A percentile compares a stretch with the other conserved stretches of the same genome.
Conservation (phyloP, 2,888 invertebrate genomes). For the Rhimphoctona megacephalus region DNA sequence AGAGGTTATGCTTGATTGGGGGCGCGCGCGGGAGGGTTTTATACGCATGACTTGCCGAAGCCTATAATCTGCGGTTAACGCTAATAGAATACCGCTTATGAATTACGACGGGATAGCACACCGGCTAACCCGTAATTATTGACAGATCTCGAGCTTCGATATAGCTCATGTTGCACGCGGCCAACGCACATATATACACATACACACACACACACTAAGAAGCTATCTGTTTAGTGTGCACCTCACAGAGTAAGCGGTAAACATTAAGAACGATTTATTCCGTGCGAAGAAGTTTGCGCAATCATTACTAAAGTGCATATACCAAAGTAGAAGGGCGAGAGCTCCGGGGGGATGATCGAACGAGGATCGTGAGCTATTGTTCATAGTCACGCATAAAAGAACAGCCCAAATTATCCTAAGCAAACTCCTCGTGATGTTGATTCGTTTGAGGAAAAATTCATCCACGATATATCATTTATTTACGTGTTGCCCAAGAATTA, state of each 20-base stretch:
- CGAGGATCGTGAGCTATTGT: slow-evolving; percentile 45
- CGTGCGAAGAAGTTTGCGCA: slow-evolving; percentile 63
- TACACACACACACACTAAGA: neutral
- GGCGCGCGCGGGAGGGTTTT: slow-evolving; percentile 66
- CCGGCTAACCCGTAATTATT: slow-evolving; percentile 77
- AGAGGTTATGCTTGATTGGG: slow-evolving; percentile 52
- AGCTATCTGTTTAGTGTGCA: slow-evolving; percentile 20
- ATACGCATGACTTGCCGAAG: slow-evolving; percentile 69
- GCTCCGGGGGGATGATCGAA: slow-evolving; percentile 36
- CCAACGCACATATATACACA: slow-evolving; percentile 22
- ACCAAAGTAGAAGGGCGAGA: slow-evolving; percentile 43
- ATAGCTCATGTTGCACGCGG: slow-evolving; percentile 60
- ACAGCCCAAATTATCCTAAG: slow-evolving; percentile 26
- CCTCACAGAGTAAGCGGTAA: slow-evolving; percentile 25
- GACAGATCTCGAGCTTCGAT: slow-evolving; percentile 75
- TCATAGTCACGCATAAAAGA: slow-evolving; percentile 47
- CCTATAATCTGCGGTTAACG: slow-evolving; percentile 77
- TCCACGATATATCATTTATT: neutral
- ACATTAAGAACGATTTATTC: slow-evolving; percentile 65
- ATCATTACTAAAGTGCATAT: slow-evolving; percentile 55
- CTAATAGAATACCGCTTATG: slow-evolving; percentile 80
- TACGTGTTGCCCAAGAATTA: slow-evolving; percentile 1
- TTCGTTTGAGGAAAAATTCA: neutral
- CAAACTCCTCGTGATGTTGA: slow-evolving; percentile 1
- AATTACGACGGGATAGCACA: slow-evolving; percentile 75